A percentile compares a stretch with the other conserved stretches of the same genome.
These are phyloP conservation scores for Lordiphosa clarofinis DNA, from an alignment of 1,140 invertebrate species.

Conservation along the genomic window DNA sequence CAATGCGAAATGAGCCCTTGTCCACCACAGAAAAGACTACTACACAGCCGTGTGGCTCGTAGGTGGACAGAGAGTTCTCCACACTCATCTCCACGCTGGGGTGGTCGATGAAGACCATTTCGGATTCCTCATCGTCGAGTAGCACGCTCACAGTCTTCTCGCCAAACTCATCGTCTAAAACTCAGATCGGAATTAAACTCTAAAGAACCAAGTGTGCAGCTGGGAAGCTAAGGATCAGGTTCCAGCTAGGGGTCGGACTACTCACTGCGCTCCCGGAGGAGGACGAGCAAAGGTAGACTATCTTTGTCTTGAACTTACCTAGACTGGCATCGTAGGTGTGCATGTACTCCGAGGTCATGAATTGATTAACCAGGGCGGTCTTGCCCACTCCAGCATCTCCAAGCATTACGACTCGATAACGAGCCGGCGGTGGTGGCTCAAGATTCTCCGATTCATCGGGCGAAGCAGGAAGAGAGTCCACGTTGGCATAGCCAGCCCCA, in stretches of 20 bases:
- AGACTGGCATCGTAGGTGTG: slow-evolving; percentile 93
- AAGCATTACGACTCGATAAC: slow-evolving; percentile 88
- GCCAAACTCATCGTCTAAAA: slow-evolving; percentile 94
- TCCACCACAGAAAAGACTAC: slow-evolving; percentile 93
- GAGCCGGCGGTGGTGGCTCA: slow-evolving; percentile 68
- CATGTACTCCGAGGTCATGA: slow-evolving; percentile 97
- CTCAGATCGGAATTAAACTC: slow-evolving; percentile 78
- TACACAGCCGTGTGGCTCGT: slow-evolving; percentile 93
- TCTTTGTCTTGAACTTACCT: slow-evolving; percentile 82
- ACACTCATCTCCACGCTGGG: slow-evolving; percentile 92
- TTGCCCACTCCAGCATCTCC: slow-evolving; percentile 94
- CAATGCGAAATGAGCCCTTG: slow-evolving; percentile 87
- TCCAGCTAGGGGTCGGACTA: slow-evolving; percentile 48
- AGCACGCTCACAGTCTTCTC: slow-evolving; percentile 94
- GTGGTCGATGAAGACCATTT: slow-evolving; percentile 95
- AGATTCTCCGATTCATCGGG: slow-evolving; percentile 81
- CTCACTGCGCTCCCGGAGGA: slow-evolving; percentile 41
- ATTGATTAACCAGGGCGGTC: slow-evolving; percentile 92
- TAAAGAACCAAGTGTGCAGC: slow-evolving; percentile 65
- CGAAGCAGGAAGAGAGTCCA: slow-evolving; percentile 84
- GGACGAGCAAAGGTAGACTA: slow-evolving; percentile 2
- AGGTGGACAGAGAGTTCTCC: slow-evolving; percentile 91
- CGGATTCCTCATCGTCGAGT: slow-evolving; percentile 93
- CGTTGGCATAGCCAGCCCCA: slow-evolving; percentile 87
- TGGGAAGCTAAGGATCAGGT: slow-evolving; percentile 55